Conservation (phyloP, 1,140 invertebrate species). For the Habropoda laboriosa region DNA sequence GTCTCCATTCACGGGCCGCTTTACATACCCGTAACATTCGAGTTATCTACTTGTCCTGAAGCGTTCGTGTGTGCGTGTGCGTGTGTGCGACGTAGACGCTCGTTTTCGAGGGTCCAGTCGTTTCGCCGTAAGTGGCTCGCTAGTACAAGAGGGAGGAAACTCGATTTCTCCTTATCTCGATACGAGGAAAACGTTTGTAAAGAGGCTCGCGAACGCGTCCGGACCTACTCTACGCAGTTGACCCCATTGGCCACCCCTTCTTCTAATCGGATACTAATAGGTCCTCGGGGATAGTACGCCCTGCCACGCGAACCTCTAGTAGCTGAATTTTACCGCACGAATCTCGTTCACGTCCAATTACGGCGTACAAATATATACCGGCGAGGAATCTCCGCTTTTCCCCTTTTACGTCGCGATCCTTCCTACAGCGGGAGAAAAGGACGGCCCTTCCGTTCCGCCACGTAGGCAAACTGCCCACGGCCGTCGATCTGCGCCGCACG, state of each 20-base stretch:
- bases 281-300: constrained; percentile 47
- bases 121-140: constrained; percentile 43
- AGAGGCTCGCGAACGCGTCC: constrained; percentile 36
- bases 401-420: constrained; percentile 36
- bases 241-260: constrained; percentile 31
- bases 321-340: constrained; percentile 59
- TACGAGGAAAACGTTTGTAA: constrained; percentile 47
- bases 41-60: constrained; percentile 49
- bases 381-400: constrained; percentile 37
- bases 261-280: constrained; percentile 70
- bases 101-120: constrained; percentile 52
- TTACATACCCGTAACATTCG: constrained; percentile 47
- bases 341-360: constrained; percentile 64
- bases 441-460: constrained; percentile 40
- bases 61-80: too few species aligned
- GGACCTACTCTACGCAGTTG: constrained; percentile 22
- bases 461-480: constrained; percentile 58
- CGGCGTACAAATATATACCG: constrained; percentile 57
- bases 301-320: constrained; percentile 42
- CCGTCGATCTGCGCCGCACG: constrained; percentile 32
- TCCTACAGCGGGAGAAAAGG: constrained; percentile 13
- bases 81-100: constrained; percentile 38
- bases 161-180: constrained; percentile 67
- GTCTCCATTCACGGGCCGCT: constrained; percentile 36
- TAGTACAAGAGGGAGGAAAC: constrained; percentile 48